Evolutionary conservation across 2,888 invertebrate species (phyloP).

Genomic region (Coleophora deauratella): DNA sequence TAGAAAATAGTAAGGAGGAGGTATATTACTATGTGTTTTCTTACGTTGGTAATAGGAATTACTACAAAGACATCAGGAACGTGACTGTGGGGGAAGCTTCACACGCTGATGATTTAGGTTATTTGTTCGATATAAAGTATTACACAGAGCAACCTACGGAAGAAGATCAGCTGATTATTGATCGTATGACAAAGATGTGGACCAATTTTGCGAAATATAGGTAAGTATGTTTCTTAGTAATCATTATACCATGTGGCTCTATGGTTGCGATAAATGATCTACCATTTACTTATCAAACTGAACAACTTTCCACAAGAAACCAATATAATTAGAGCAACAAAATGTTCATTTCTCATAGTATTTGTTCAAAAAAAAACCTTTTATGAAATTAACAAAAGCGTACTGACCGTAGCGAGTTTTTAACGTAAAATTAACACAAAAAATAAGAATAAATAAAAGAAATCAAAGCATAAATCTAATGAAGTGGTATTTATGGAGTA

Average conservation of each 20-base stretch:
- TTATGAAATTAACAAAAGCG: too few species aligned
- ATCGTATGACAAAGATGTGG: conserved; percentile 26
- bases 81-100: conserved; percentile 22
- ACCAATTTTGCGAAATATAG: conserved; percentile 34
- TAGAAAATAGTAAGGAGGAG: conserved; percentile 5
- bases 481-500: too few species aligned
- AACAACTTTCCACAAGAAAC: neutral
- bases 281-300: neutral
- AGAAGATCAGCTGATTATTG: conserved; percentile 26
- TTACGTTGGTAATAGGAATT: neutral
- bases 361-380: too few species aligned
- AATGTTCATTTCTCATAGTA: neutral
- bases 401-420: too few species aligned
- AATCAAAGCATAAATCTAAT: too few species aligned
- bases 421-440: too few species aligned
- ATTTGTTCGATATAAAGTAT: conserved; percentile 26
- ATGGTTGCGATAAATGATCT: neutral
- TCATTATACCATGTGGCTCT: neutral
- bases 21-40: conserved; percentile 4
- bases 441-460: too few species aligned
- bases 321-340: too few species aligned
- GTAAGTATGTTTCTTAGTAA: conserved; percentile 14
- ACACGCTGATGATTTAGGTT: conserved; percentile 35
- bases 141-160: conserved; percentile 13
- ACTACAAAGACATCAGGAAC: conserved; percentile 11